phyloP scores from a whole-genome alignment of 2,888 invertebrate species.

The Tenthredo notha region DNA sequence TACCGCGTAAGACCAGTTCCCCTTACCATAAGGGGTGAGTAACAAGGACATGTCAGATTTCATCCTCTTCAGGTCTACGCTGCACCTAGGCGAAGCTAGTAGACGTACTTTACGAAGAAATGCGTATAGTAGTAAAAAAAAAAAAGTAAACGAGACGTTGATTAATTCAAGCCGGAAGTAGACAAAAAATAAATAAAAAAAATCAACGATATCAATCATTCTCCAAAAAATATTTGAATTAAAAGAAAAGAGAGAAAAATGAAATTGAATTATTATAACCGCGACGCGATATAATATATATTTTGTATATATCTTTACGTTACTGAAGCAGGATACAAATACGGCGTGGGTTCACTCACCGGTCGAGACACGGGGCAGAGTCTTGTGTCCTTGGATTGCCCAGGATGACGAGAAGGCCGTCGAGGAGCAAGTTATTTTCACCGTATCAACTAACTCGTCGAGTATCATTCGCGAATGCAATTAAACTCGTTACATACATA shows the following conservation, averaged over 20 bases:
- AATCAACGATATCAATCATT: background rate
- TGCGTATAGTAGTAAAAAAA: too few species aligned
- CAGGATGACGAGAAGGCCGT: constrained; percentile 51
- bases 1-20: constrained; percentile 28
- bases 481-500: constrained; percentile 19
- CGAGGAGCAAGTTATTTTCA: constrained; percentile 26
- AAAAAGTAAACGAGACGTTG: too few species aligned
- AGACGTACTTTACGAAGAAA: too few species aligned
- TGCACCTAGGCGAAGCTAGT: too few species aligned
- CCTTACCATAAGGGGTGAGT: constrained; percentile 24
- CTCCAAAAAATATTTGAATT: background rate
- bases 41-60: constrained; percentile 18
- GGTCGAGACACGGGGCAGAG: constrained; percentile 65
- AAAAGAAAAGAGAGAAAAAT: background rate
- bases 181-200: too few species aligned
- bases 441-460: constrained; percentile 16
- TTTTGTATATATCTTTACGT: background rate
- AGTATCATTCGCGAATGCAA: constrained; percentile 15
- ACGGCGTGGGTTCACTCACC: constrained; percentile 73
- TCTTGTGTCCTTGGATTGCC: constrained; percentile 55
- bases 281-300: too few species aligned
- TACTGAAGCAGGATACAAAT: constrained; percentile 43
- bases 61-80: background rate
- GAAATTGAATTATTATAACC: too few species aligned
- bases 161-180: background rate